A percentile compares a stretch with the other conserved stretches of the same genome.
These are phyloP conservation scores for Crenuchus spilurus DNA, from an alignment of 2,797 vertebrate species.

Conservation along the genomic window DNA sequence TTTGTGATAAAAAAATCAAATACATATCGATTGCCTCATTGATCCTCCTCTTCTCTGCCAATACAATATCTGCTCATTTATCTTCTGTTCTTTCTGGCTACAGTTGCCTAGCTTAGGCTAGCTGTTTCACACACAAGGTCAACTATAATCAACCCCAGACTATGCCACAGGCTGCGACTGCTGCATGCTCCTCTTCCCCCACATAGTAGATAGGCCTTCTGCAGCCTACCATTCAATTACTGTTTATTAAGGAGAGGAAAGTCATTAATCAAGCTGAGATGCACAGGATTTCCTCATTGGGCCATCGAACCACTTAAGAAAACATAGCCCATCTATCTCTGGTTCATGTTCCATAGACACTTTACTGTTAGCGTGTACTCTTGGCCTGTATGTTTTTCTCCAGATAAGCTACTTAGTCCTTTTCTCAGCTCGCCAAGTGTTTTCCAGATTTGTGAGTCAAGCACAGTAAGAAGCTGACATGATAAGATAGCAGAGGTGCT, in stretches of 20 bases:
- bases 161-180: slow-evolving; percentile 68
- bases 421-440: neutral
- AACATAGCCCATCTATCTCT: slow-evolving; percentile 60
- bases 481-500: too few relatives aligned
- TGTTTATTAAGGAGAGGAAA: slow-evolving; percentile 79
- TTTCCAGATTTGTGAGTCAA: neutral
- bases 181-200: slow-evolving; percentile 36
- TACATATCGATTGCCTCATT: slow-evolving; percentile 74
- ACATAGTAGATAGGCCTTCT: slow-evolving; percentile 73
- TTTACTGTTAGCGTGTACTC: slow-evolving; percentile 47
- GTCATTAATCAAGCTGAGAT: slow-evolving; percentile 79
- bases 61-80: slow-evolving; percentile 72
- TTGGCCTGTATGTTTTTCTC: neutral
- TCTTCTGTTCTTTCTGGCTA: slow-evolving; percentile 70
- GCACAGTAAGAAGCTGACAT: neutral
- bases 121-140: slow-evolving; percentile 79
- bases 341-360: slow-evolving; percentile 57
- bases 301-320: slow-evolving; percentile 68
- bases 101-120: slow-evolving; percentile 68
- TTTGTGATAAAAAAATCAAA: slow-evolving; percentile 84
- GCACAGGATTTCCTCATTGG: slow-evolving; percentile 72
- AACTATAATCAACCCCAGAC: slow-evolving; percentile 77
- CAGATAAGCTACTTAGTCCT: slow-evolving; percentile 1
- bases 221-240: slow-evolving; percentile 82
- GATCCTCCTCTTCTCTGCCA: slow-evolving; percentile 74